phyloP scores from a whole-genome alignment of 1,140 invertebrate species.

The Calephelis nemesis region DNA sequence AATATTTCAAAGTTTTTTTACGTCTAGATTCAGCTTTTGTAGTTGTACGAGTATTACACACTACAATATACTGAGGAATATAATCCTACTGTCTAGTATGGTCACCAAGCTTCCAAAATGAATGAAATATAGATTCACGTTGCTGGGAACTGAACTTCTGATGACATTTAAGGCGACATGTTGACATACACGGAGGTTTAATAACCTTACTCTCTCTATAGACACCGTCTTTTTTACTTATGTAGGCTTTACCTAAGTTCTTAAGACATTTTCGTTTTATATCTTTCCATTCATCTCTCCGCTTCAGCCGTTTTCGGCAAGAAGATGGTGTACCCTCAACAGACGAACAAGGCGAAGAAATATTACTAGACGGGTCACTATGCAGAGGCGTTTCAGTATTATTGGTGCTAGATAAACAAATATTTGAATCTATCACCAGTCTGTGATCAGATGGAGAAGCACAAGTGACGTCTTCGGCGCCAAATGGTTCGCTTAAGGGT shows the following conservation, averaged over 20 bases:
- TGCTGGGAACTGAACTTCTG: conserved; percentile 12
- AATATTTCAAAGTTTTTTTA: neutral
- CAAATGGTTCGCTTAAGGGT: too few relatives aligned
- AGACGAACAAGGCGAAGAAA: too few relatives aligned
- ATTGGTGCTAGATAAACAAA: too few relatives aligned
- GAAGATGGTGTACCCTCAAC: too few relatives aligned
- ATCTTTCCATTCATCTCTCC: conserved; percentile 7
- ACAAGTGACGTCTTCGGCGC: too few relatives aligned
- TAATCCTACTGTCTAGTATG: conserved; percentile 24
- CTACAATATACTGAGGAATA: conserved; percentile 18
- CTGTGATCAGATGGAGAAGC: too few relatives aligned
- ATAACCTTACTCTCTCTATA: conserved; percentile 4
- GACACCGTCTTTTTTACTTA: conserved; percentile 17
- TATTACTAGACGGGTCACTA: too few relatives aligned
- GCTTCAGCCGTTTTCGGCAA: neutral
- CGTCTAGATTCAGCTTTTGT: conserved; percentile 13
- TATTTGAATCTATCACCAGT: too few relatives aligned
- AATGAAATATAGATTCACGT: conserved; percentile 15
- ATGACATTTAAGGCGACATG: conserved; percentile 22
- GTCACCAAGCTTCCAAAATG: conserved; percentile 23
- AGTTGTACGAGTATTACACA: conserved; percentile 12
- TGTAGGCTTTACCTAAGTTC: conserved; percentile 13
- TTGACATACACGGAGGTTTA: conserved; percentile 13
- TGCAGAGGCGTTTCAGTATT: too few relatives aligned
- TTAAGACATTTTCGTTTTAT: conserved; percentile 21